Evolutionary conservation across 2,888 invertebrate genomes (phyloP).

Genomic region (Acrobasis consociella): DNA sequence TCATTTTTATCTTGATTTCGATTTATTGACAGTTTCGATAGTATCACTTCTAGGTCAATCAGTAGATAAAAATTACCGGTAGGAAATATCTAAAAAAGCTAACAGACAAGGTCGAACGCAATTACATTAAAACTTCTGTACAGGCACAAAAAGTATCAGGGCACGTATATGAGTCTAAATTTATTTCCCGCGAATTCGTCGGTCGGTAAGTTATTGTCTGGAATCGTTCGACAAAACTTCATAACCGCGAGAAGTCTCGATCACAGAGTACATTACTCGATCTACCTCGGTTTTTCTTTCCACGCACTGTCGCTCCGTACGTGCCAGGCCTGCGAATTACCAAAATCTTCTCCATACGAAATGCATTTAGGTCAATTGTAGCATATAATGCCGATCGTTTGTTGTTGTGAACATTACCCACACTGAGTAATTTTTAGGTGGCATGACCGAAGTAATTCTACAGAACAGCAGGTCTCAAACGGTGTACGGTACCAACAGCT

Average conservation of each 20-base stretch:
- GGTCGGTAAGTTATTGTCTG: constrained; percentile 1
- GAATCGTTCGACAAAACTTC: constrained; percentile 13
- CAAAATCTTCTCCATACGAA: constrained; percentile 9
- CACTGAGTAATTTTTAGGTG: background rate
- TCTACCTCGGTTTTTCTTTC: constrained; percentile 21
- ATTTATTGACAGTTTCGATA: no score
- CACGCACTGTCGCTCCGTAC: constrained; percentile 18
- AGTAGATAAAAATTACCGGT: no score
- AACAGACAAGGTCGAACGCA: background rate
- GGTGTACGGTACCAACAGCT: no score
- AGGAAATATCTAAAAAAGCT: no score
- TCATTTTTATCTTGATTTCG: no score
- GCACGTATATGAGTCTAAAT: background rate
- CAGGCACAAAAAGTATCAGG: background rate
- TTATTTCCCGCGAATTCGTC: constrained; percentile 12
- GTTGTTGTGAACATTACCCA: background rate
- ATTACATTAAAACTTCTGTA: background rate
- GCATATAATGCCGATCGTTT: constrained; percentile 18
- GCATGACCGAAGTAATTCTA: no score
- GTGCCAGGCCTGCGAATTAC: constrained; percentile 16
- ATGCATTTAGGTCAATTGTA: constrained; percentile 19
- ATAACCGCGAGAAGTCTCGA: no score
- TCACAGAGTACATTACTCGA: background rate
- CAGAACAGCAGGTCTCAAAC: no score
- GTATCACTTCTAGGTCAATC: no score